Evolutionary conservation across 2,113 vertebrate species (phyloP).

Genomic region (pig (Sus scrofa)): DNA sequence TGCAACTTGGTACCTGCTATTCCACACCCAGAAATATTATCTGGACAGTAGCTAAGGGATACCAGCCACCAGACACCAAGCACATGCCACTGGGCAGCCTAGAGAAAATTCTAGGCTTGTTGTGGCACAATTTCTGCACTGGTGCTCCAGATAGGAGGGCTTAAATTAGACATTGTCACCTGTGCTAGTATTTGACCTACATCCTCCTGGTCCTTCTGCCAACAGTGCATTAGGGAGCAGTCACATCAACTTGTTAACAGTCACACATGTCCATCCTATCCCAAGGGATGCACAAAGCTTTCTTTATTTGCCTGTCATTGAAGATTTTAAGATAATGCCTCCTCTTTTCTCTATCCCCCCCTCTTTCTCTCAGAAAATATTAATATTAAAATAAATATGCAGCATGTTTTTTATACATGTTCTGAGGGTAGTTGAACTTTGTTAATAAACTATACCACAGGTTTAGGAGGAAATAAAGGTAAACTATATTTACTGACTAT

Average conservation of each 20-base stretch:
- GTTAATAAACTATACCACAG: no score
- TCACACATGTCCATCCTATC: accelerated
- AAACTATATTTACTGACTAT: no score
- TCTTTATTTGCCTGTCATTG: neutral
- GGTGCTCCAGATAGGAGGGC: neutral
- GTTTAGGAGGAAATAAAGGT: no score
- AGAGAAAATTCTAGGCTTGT: neutral
- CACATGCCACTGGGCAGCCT: neutral
- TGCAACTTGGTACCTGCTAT: neutral
- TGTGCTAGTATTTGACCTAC: neutral
- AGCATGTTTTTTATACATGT: no score
- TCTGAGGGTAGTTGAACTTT: no score
- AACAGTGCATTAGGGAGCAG: neutral
- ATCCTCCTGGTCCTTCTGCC: neutral
- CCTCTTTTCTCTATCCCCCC: no score
- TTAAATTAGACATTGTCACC: neutral
- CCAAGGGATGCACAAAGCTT: no score
- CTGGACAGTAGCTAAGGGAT: neutral
- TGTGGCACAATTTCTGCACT: neutral
- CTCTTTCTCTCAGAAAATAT: no score
- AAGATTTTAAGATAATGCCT: neutral
- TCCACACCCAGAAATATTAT: neutral
- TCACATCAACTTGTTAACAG: neutral
- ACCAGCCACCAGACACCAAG: neutral
- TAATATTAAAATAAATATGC: no score